Evolutionary conservation across 2,888 invertebrate species (phyloP).

Genomic region (Volucella bombylans): DNA sequence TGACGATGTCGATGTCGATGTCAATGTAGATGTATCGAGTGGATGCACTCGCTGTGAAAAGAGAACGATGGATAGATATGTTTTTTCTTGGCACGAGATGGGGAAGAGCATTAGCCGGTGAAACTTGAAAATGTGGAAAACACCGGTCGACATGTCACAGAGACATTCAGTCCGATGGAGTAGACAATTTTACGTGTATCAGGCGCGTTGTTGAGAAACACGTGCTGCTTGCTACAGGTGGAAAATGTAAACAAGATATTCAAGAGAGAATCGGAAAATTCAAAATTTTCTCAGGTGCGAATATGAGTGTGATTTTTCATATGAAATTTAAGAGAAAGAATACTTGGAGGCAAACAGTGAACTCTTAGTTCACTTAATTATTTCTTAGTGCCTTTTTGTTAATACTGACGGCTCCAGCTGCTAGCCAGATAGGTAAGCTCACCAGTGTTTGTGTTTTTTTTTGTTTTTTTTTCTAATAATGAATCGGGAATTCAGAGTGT

Average conservation of each 20-base stretch:
- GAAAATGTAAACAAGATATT: constrained; percentile 59
- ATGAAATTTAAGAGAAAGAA: constrained; percentile 20
- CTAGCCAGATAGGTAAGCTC: too few species aligned
- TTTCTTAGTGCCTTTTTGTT: neutral
- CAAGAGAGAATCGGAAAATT: constrained; percentile 33
- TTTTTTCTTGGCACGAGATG: constrained; percentile 46
- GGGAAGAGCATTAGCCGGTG: constrained; percentile 44
- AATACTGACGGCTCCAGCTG: too few species aligned
- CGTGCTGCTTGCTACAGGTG: constrained; percentile 51
- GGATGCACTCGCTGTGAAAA: neutral
- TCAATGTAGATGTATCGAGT: constrained; percentile 12
- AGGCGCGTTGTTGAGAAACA: constrained; percentile 18
- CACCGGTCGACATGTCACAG: neutral
- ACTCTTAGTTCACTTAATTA: neutral
- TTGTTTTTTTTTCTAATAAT: too few species aligned
- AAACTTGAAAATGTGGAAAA: constrained; percentile 34
- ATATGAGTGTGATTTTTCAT: constrained; percentile 18
- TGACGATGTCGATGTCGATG: constrained; percentile 8
- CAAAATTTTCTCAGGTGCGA: constrained; percentile 56
- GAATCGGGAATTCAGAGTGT: too few species aligned
- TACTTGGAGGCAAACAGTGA: neutral
- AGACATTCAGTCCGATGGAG: constrained; percentile 14
- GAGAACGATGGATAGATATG: constrained; percentile 29
- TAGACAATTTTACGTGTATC: constrained; percentile 12
- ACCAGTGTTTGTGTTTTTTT: too few species aligned